Evolutionary conservation across 2,113 vertebrate genomes (phyloP).

Genomic region (Nematolebias whitei): DNA sequence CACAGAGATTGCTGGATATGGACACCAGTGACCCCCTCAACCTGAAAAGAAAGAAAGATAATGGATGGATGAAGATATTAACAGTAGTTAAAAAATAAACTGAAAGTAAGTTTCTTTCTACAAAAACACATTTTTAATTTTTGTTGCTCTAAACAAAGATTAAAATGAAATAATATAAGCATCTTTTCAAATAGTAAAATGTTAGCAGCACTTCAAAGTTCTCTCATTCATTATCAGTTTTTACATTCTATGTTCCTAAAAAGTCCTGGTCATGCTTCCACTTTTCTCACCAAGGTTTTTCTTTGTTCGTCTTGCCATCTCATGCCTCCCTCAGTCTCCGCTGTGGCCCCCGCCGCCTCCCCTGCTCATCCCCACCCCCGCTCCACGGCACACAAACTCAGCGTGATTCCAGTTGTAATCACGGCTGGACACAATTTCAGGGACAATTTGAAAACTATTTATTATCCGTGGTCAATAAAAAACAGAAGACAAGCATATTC

Average conservation of each 20-base stretch:
- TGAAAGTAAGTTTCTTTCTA: too few relatives aligned
- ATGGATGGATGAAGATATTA: too few relatives aligned
- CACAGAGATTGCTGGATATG: too few relatives aligned
- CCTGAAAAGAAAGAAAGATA: too few relatives aligned
- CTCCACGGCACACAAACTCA: constrained; percentile 90
- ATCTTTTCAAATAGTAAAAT: constrained; percentile 57
- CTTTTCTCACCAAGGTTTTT: constrained; percentile 50
- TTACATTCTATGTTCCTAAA: too few relatives aligned
- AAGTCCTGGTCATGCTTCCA: constrained; percentile 49
- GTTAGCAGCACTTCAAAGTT: constrained; percentile 37
- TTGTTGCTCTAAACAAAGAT: neutral
- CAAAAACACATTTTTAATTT: too few relatives aligned
- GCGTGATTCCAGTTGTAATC: constrained; percentile 96
- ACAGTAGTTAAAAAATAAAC: too few relatives aligned
- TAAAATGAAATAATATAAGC: neutral
- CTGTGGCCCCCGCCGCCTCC: constrained; percentile 11
- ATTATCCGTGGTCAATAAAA: constrained; percentile 95
- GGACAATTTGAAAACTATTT: constrained; percentile 99
- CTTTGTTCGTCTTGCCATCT: constrained; percentile 58
- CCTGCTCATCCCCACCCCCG: constrained; percentile 50
- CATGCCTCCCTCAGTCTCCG: constrained; percentile 56
- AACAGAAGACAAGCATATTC: constrained; percentile 67
- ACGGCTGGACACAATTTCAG: constrained; percentile 98
- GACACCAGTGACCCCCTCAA: too few relatives aligned
- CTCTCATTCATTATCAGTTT: neutral